Conservation (phyloP, 2,113 vertebrate species). For the Bujurquina vittata region DNA sequence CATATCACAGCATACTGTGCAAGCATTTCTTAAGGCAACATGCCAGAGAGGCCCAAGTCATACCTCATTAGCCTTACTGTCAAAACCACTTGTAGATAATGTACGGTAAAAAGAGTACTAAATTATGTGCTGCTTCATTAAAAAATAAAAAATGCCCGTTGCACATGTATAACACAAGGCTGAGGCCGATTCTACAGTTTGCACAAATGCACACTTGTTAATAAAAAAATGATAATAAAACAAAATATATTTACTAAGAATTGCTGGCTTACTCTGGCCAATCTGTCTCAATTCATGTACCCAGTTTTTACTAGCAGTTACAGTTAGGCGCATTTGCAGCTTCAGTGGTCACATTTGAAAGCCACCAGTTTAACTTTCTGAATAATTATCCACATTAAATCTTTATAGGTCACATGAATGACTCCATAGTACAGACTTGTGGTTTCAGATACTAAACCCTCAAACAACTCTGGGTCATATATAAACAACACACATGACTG, state of each 20-base stretch:
- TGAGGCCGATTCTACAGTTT: not conserved
- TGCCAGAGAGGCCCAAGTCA: conserved; percentile 43
- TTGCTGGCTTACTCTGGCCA: not conserved
- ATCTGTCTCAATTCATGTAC: not conserved
- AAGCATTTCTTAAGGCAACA: conserved; percentile 46
- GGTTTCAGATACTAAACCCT: not conserved
- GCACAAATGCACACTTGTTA: not conserved
- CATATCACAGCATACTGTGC: conserved; percentile 49
- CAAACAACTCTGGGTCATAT: conserved; percentile 13
- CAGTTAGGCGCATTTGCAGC: not conserved
- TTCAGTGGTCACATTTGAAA: not conserved
- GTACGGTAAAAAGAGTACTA: conserved; percentile 1
- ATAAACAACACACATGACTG: not conserved
- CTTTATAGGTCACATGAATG: not conserved
- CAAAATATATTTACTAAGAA: not conserved
- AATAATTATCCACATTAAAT: not conserved
- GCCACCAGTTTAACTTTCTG: not conserved
- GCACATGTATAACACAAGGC: not conserved
- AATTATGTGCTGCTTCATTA: not conserved
- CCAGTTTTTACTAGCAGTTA: not conserved
- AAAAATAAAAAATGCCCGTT: not conserved
- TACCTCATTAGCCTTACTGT: conserved; percentile 47
- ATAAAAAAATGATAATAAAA: not conserved
- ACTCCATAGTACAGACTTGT: not conserved
- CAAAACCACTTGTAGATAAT: conserved; percentile 36